Evolutionary conservation across 2,888 invertebrate genomes (phyloP).

Genomic region (Linhomoeus sp.): DNA sequence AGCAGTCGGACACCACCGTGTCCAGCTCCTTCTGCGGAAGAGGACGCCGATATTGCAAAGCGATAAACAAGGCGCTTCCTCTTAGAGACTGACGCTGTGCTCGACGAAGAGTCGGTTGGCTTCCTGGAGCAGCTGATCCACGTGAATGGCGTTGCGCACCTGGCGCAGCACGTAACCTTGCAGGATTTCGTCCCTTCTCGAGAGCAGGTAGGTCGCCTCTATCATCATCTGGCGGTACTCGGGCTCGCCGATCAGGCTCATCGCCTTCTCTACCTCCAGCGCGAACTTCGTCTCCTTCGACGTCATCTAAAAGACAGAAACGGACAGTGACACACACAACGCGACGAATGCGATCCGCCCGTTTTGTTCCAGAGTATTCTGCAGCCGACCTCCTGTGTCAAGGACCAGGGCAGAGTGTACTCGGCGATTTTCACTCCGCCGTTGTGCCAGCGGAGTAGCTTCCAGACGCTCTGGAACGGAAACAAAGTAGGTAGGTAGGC

Average conservation of each 20-base stretch:
- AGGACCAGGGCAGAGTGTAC: slow-evolving; percentile 63
- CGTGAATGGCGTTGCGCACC: slow-evolving; percentile 30
- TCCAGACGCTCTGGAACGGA: slow-evolving; percentile 20
- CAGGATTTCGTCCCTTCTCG: slow-evolving; percentile 42
- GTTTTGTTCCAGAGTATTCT: background rate
- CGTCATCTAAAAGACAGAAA: slow-evolving; percentile 51
- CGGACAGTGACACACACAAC: no score
- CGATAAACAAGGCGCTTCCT: no score
- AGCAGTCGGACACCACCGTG: slow-evolving; percentile 80
- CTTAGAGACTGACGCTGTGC: slow-evolving; percentile 54
- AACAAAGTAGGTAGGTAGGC: background rate
- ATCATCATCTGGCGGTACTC: slow-evolving; percentile 92
- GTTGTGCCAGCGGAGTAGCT: slow-evolving; percentile 41
- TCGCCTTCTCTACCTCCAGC: slow-evolving; percentile 83
- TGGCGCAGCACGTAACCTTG: slow-evolving; percentile 11
- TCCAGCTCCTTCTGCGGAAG: slow-evolving; percentile 48
- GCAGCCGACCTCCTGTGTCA: slow-evolving; percentile 59
- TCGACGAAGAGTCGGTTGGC: slow-evolving; percentile 84
- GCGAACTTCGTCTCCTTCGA: slow-evolving; percentile 95
- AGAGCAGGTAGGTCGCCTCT: slow-evolving; percentile 81
- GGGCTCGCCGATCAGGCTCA: slow-evolving; percentile 90
- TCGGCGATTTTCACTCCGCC: slow-evolving; percentile 82
- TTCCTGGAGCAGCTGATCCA: slow-evolving; percentile 74
- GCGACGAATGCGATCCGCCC: background rate
- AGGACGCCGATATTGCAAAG: background rate